A percentile compares a stretch with the other conserved stretches of the same genome.
Conservation (phyloP, 1,140 invertebrate species). For the Papilio polyxenes region DNA sequence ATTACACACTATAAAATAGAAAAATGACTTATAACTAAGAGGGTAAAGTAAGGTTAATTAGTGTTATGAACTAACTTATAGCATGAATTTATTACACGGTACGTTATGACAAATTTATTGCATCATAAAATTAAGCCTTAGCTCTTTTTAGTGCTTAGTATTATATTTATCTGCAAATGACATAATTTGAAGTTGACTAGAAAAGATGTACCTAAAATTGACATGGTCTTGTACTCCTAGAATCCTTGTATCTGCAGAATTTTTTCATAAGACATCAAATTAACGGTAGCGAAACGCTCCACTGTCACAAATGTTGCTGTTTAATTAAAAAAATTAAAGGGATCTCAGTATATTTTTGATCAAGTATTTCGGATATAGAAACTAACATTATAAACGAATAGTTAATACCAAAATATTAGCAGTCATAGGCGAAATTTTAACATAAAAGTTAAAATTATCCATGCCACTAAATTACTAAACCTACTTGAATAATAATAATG, state of each 20-base stretch:
- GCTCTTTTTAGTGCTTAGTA: neutral
- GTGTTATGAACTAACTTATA: neutral
- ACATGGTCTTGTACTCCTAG: neutral
- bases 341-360: too few relatives aligned
- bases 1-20: neutral
- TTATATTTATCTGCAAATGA: neutral
- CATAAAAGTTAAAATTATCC: too few relatives aligned
- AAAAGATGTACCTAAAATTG: neutral
- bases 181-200: neutral
- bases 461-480: neutral
- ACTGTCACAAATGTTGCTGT: too few relatives aligned
- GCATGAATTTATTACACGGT: neutral
- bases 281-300: too few relatives aligned
- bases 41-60: conserved; percentile 9
- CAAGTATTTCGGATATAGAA: too few relatives aligned
- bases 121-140: neutral
- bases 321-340: too few relatives aligned
- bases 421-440: too few relatives aligned
- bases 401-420: too few relatives aligned
- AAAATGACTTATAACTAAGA: neutral
- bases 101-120: neutral
- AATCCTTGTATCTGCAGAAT: too few relatives aligned
- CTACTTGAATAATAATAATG: neutral
- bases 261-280: too few relatives aligned
- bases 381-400: too few relatives aligned